Evolutionary conservation across 2,797 vertebrate genomes (phyloP), one percentile per base, ranked within the genome.

Genomic region (Betta splendens): DNA sequence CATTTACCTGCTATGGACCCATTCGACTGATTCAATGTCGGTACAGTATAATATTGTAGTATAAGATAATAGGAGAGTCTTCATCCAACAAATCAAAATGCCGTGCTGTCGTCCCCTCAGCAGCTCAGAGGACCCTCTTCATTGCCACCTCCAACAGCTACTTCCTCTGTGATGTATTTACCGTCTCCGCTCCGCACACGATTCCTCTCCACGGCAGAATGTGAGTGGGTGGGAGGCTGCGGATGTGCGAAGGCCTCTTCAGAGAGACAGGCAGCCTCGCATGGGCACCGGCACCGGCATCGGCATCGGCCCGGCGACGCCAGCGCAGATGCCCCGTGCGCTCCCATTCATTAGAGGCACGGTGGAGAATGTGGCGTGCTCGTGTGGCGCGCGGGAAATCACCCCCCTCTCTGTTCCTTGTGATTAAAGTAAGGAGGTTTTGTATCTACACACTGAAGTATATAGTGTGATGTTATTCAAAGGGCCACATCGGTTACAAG

Each of bases 141-240:
- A 11, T 51, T 46, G 33, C 47, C 5, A 12, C n/a, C 13, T 35
- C 5, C 13, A 22, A 46, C 9, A 9, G 8, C 5, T 5, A 4
- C 4, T 23, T 40, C 50, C 9, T 37, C 9, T 22, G 25, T 11
- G 5, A 51, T 12, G 8, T 37, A 2, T 28, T 48, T 10, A 13
- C 17, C 38, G n/a, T 11, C 11, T 17, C 28, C 48, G 32, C 42
- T 64, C 71, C 56, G 36, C 32, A 31, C 47, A 51, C 50, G 35
- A 20, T 45, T 72, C 29, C 47, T 61, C 25, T 48, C 51, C 56
- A 37, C 38, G 66, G 79, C 86, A 89, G 86, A 80, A 83, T 85
- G 81, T 89, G 89, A 80, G 89, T 89, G 75, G 85, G 88, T 52
- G 80, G 79, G 75, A 70, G 72, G 83, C 64, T 65, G 73, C 71